Base-by-base conservation (phyloP, 2,888 invertebrate species). In the Aleiodes alternator region DNA sequence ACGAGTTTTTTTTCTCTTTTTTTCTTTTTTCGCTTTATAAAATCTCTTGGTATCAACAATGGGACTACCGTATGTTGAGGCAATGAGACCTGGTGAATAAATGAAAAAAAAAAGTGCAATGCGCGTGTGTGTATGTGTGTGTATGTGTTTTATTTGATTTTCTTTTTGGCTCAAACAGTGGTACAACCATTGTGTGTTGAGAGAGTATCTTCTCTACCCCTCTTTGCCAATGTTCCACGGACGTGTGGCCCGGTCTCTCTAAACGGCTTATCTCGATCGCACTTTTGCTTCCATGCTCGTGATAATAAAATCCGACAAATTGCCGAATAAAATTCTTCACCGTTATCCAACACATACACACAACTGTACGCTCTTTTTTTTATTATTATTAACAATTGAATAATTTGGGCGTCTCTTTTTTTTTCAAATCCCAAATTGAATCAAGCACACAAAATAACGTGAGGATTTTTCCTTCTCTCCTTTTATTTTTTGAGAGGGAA, bases 41-140 rank as follows among this genome's bases (percentile, higher is more conserved):
- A 84, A 83, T 81, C 83, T 81, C 61, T 61, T 81, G 82, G 81
- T 78, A 80, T 80, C 82, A 81, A 82, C 81, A 80, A 80, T 80
- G 82, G 79, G 75, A 68, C 77, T 57, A 64, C 68, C 66, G 34
- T 12, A 57, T 4, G 14, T 9, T 23, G 7, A 23, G 16, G 9
- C 31, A 59, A 59, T 59, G 59, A 11, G 34, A 31, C n/a, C 29
- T 31, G 12, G 34, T 12, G 59, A 38, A 31, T 8, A 59, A 14
- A 11, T n/a, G n/a, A 34, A 6, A 23, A 23, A 2, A 23, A 23
- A 23, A 23, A 23, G 23, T 1, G 23, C 23, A 23, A 23, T 23
- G 1, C 2, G 23, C 2, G 23, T 23, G 23, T 23, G 23, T 23
- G 23, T 23, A 2, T 23, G 1, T 23, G 23, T 23, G 23, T 23